Evolutionary conservation across 2,113 vertebrate genomes (phyloP).

Genomic region (Gambusia holbrooki): DNA sequence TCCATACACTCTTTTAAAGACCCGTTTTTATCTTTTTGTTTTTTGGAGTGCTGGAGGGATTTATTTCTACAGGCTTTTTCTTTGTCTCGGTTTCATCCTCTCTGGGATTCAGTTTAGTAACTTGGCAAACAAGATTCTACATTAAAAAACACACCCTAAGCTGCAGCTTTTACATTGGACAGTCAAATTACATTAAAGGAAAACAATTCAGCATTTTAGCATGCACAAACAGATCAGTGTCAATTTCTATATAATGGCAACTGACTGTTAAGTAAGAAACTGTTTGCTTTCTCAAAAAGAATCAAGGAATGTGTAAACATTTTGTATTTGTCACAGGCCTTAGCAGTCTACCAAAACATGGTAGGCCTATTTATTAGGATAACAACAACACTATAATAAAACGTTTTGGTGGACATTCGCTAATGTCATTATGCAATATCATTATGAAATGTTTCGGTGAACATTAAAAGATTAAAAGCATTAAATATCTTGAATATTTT

Average conservation of each 20-base stretch:
- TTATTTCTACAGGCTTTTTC: background rate
- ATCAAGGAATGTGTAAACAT: background rate
- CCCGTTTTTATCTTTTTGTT: conserved; percentile 8
- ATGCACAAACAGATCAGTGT: background rate
- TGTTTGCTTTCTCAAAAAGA: background rate
- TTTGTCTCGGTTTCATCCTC: conserved; percentile 8
- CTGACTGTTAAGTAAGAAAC: background rate
- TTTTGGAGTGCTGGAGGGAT: background rate
- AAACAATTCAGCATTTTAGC: background rate
- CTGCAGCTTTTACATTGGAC: background rate
- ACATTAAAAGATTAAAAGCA: no score
- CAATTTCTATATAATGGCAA: background rate
- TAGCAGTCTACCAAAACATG: no score
- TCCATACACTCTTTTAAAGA: conserved; percentile 57
- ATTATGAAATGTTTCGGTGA: no score
- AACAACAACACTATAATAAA: background rate
- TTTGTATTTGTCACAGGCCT: no score
- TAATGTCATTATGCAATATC: no score
- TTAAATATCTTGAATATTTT: no score
- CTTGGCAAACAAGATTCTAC: conserved; percentile 9
- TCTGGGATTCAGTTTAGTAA: conserved; percentile 25
- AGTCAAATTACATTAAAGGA: background rate
- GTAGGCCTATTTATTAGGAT: background rate
- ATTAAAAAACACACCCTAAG: background rate
- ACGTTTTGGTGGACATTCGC: no score